These are phyloP conservation scores for Gnathonemus longibarbis DNA, from an alignment of 2,113 vertebrate genomes.

Conservation along the genomic window DNA sequence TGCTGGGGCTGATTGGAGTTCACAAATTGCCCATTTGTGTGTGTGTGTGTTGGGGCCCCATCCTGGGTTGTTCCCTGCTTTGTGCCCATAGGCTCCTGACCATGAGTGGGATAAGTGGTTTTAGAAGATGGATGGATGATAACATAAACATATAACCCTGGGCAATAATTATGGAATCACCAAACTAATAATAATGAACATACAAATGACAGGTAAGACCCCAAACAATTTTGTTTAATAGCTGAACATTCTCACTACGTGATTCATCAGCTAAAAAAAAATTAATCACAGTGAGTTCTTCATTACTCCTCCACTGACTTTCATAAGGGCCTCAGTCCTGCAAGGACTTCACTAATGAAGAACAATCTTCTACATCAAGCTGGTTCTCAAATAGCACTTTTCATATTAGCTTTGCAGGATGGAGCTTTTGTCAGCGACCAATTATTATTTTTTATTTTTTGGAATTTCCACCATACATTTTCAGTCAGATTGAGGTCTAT, in stretches of 20 bases:
- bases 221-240: neutral
- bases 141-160: neutral
- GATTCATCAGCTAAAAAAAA: neutral
- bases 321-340: neutral
- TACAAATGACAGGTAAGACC: neutral
- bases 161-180: neutral
- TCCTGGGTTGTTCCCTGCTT: no score
- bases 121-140: neutral
- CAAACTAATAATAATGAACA: neutral
- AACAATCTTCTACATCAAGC: neutral
- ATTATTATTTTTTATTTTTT: neutral
- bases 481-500: neutral
- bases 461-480: neutral
- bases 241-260: neutral
- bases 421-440: neutral
- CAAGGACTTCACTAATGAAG: neutral
- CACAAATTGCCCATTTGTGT: no score
- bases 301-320: neutral
- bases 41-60: no score
- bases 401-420: neutral
- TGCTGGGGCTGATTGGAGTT: no score
- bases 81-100: no score
- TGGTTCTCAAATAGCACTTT: neutral
- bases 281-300: neutral
- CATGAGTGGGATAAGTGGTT: no score